These are phyloP conservation scores for Acanthisitta chloris DNA, from an alignment of 2,113 vertebrate species.

Conservation along the genomic window DNA sequence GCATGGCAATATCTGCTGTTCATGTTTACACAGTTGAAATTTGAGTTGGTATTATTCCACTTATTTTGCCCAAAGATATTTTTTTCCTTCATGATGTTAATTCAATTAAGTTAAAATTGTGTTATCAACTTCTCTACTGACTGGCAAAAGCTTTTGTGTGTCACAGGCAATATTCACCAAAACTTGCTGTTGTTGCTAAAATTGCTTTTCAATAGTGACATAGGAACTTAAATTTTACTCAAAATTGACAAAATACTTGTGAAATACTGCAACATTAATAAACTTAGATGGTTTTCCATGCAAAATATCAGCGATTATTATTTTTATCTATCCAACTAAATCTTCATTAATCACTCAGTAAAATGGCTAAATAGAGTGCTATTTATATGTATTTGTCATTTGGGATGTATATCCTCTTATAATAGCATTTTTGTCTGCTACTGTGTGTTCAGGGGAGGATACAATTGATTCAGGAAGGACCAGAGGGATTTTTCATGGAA, in stretches of 20 bases:
- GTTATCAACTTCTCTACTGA: neutral
- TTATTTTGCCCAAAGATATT: neutral
- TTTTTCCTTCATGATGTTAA: neutral
- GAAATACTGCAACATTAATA: neutral
- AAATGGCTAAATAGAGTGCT: neutral
- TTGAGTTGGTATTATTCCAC: neutral
- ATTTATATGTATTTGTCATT: slow-evolving; percentile 14
- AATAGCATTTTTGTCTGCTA: neutral
- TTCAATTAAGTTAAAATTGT: neutral
- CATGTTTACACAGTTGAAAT: neutral
- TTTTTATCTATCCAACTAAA: slow-evolving; percentile 8
- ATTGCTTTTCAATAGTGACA: neutral
- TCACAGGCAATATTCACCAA: neutral
- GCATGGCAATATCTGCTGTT: neutral
- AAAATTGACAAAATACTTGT: neutral
- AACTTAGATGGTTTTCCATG: neutral
- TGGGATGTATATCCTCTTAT: neutral
- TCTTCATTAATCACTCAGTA: slow-evolving; percentile 2
- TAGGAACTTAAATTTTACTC: neutral
- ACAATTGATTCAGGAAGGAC: slow-evolving; percentile 41
- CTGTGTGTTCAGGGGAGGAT: neutral
- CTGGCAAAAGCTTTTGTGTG: neutral
- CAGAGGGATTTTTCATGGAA: slow-evolving; percentile 36
- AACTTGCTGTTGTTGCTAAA: slow-evolving; percentile 28
- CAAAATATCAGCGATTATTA: neutral